A percentile compares a stretch with the other conserved stretches of the same genome.
phyloP scores from a whole-genome alignment of 2,113 vertebrate species.

The Mirounga angustirostris region DNA sequence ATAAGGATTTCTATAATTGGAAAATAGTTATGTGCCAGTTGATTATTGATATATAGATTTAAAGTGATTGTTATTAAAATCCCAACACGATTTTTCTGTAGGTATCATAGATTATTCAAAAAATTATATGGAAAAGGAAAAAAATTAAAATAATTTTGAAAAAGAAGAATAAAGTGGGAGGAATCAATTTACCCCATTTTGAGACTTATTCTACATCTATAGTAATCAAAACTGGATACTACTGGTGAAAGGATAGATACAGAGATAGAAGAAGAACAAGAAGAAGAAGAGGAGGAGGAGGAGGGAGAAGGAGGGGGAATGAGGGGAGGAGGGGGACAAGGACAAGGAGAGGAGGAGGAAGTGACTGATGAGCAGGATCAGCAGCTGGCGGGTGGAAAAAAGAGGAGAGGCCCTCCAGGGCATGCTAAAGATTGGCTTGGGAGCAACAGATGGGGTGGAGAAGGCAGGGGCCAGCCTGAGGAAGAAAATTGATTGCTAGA shows the following conservation, averaged over 20 bases:
- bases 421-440: background rate
- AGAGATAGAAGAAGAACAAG: background rate
- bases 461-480: fast-evolving
- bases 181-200: background rate
- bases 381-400: background rate
- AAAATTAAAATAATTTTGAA: background rate
- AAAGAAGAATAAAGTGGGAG: background rate
- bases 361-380: background rate
- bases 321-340: background rate
- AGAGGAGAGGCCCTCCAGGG: background rate
- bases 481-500: background rate
- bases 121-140: background rate
- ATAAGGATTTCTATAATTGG: conserved; percentile 4
- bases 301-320: too few species aligned
- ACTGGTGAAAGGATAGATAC: background rate
- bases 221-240: background rate
- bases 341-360: background rate
- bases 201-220: background rate
- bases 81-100: background rate
- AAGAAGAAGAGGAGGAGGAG: background rate
- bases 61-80: conserved; percentile 3
- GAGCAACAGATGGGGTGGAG: background rate
- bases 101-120: background rate
- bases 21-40: background rate
- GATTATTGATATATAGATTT: background rate